A percentile compares a stretch with the other conserved stretches of the same genome.
These are phyloP conservation scores for Morbakka virulenta DNA, from an alignment of 30 jellyfish, hydroid and myxozoan genomes.

Conservation along the genomic window DNA sequence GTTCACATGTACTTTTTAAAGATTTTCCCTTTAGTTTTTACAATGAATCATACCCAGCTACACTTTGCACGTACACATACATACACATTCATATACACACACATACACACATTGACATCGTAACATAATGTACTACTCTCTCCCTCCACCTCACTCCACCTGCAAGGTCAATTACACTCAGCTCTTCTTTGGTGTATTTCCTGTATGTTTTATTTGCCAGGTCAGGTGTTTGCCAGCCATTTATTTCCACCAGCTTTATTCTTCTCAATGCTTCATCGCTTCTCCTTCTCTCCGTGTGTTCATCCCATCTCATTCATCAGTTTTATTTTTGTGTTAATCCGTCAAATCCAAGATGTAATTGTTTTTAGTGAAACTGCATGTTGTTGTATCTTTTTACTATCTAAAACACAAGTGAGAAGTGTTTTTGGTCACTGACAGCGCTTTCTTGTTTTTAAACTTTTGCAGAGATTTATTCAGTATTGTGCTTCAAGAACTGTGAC, in stretches of 20 bases:
- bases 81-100: no score
- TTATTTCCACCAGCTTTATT: not conserved
- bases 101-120: not conserved
- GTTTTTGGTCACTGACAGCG: not conserved
- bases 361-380: no score
- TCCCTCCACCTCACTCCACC: not conserved
- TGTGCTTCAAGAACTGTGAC: conserved; percentile 89
- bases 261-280: not conserved
- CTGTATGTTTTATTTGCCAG: not conserved
- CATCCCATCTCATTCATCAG: not conserved
- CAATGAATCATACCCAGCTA: no score
- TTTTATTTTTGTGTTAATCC: not conserved
- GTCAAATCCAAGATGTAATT: no score
- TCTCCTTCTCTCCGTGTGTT: not conserved
- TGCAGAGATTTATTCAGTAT: conserved; percentile 86
- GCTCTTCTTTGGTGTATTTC: not conserved
- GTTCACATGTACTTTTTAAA: no score
- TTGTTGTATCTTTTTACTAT: not conserved
- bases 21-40: no score
- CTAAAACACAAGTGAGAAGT: not conserved
- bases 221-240: not conserved
- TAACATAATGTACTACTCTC: not conserved
- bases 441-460: not conserved
- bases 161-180: not conserved
- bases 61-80: not conserved